Evolutionary conservation across 2,888 invertebrate genomes (phyloP), one percentile per base, ranked within the genome.

Genomic region (Acanthopleura granulata): DNA sequence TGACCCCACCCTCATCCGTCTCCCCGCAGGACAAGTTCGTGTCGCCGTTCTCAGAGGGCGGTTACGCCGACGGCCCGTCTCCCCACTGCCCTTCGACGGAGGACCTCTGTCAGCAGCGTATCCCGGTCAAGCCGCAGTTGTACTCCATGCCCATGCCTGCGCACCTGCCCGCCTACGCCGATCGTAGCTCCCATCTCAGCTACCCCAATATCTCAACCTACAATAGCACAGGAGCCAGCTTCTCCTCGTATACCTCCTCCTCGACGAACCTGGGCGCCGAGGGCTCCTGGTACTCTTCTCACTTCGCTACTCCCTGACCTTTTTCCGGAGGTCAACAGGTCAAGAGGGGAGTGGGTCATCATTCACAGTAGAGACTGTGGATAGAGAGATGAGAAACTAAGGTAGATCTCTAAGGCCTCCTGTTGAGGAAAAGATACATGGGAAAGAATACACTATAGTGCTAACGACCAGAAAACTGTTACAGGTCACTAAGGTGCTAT

Each of bases 1-100:
- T 98, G 96, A 97, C 97, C 6, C 97, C 97, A 74, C 98, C 98
- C 73, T 96, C 97, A n/a, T 97, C 97, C 4, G 97, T 97, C 0
- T 97, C 97, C 9, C 97, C 98, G 0, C 93, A 97, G 78, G 97
- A 97, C 87, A 96, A 94, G 92, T 78, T 85, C 57, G 79, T 75
- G 49, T 77, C 82, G 14, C 79, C 86, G 14, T 83, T 82, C 40
- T 71, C 71, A 6, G 50, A 71, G 29, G 49, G 49, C 25, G 25
- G 22, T 1, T 74, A 49, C 30, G 29, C 69, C 6, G 74, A 74
- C 70, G 49, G 69, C 29, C 18, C 62, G 6, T 69, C 74, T 22
- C n/a, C 62, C 29, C 74, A 74, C 18, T 62, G 62, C 51, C 61
- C 27, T 9, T 1, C 22, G 16, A 27, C 30, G 9, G 29, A 30